Evolutionary conservation across 2,888 invertebrate genomes (phyloP).

Genomic region (Mesodorylaimus sp.): DNA sequence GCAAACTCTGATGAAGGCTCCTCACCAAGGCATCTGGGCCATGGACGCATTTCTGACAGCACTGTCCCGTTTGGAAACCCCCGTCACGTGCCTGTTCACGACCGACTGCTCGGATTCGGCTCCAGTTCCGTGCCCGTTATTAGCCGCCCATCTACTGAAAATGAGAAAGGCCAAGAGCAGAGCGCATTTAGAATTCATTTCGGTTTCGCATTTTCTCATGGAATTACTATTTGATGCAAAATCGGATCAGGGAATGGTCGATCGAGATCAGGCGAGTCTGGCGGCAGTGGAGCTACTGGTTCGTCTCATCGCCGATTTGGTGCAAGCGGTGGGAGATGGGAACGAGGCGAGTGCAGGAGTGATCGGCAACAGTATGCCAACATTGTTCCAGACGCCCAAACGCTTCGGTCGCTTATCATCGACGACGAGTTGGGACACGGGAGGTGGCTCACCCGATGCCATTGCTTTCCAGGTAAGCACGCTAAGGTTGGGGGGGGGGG

Average conservation of each 20-base stretch:
- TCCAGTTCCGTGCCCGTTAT: too few relatives aligned
- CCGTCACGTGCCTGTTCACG: too few relatives aligned
- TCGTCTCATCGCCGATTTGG: background rate
- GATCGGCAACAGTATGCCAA: too few relatives aligned
- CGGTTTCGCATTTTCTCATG: slow-evolving; percentile 20
- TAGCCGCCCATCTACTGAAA: slow-evolving; percentile 21
- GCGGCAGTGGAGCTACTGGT: background rate
- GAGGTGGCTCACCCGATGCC: slow-evolving; percentile 87
- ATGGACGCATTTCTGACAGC: slow-evolving; percentile 64
- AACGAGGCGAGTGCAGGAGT: too few relatives aligned
- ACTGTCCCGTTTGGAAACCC: slow-evolving; percentile 43
- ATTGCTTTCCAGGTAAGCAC: slow-evolving; percentile 36
- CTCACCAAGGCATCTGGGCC: slow-evolving; percentile 39
- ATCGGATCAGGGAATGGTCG: background rate
- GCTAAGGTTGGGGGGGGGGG: too few relatives aligned
- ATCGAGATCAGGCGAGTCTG: too few relatives aligned
- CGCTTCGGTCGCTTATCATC: slow-evolving; percentile 75
- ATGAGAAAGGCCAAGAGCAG: background rate
- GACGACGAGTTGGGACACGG: slow-evolving; percentile 83
- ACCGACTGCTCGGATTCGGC: too few relatives aligned
- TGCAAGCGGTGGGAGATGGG: background rate
- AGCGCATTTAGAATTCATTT: slow-evolving; percentile 14
- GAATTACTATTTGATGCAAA: slow-evolving; percentile 17
- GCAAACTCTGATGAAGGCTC: slow-evolving; percentile 9
- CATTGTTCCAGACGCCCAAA: slow-evolving; percentile 58